Percentiles rank a stretch among this genome's conserved stretches.
phyloP scores from a whole-genome alignment of 2,797 vertebrate genomes.

The Neosalanx taihuensis region DNA sequence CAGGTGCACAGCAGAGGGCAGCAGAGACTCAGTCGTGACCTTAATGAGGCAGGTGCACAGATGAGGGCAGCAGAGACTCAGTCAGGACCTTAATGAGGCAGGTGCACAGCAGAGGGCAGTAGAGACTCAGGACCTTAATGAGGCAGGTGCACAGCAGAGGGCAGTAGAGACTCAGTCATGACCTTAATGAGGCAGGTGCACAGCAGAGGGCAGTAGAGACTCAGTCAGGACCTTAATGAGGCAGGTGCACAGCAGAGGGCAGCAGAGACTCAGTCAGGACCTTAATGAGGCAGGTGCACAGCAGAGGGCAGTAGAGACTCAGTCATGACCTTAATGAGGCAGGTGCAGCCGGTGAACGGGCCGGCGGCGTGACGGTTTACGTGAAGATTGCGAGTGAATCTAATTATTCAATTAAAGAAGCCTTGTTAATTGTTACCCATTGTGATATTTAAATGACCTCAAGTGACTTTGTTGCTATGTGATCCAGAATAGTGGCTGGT shows the following conservation, averaged over 20 bases:
- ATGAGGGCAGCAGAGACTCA: slow-evolving; percentile 1
- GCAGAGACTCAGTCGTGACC: neutral
- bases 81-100: neutral
- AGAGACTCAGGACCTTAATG: neutral
- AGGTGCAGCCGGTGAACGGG: neutral
- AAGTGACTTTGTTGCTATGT: too few relatives aligned
- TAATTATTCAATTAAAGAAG: too few relatives aligned
- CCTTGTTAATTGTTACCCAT: too few relatives aligned
- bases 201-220: slow-evolving; percentile 6
- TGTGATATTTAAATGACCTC: too few relatives aligned
- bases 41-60: neutral
- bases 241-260: neutral
- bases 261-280: neutral
- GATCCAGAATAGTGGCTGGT: too few relatives aligned
- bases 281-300: neutral
- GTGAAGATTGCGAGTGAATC: too few relatives aligned
- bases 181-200: neutral
- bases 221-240: neutral
- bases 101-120: slow-evolving; percentile 4
- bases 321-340: neutral
- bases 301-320: slow-evolving; percentile 2
- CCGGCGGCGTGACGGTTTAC: too few relatives aligned
- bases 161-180: neutral
- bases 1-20: slow-evolving; percentile 1
- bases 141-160: neutral